Evolutionary conservation across 92 coral and sea anemone genomes (phyloP).

Genomic region (Siderastrea siderea): DNA sequence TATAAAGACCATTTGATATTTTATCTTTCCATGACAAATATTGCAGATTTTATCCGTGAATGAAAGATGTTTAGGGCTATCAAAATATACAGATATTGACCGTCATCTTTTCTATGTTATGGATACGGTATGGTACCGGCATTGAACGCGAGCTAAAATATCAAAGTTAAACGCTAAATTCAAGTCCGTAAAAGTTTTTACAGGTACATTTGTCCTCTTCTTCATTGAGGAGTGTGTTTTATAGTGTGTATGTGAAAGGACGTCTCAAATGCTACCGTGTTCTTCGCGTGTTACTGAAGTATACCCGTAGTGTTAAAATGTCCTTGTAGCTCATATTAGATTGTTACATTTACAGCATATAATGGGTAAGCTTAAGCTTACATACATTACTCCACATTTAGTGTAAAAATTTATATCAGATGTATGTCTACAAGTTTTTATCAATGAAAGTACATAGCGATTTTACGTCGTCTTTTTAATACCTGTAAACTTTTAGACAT

Average conservation of each 20-base stretch:
- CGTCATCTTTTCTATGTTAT: neutral
- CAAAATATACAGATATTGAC: slow-evolving; percentile 24
- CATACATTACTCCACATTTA: neutral
- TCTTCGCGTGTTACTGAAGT: neutral
- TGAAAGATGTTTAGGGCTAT: slow-evolving; percentile 6
- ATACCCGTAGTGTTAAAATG: too few species aligned
- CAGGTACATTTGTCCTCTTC: neutral
- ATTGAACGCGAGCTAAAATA: neutral
- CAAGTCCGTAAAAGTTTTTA: neutral
- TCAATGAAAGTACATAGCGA: neutral
- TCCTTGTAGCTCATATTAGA: too few species aligned
- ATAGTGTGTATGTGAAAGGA: neutral
- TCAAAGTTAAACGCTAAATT: neutral
- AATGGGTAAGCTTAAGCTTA: too few species aligned
- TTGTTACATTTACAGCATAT: neutral
- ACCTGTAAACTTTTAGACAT: slow-evolving; percentile 4
- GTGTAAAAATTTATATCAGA: slow-evolving; percentile 13
- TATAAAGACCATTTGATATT: neutral
- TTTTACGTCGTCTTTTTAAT: neutral
- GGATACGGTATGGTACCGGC: neutral
- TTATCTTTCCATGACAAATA: slow-evolving; percentile 5
- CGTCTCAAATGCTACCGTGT: too few species aligned
- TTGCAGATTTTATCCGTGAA: slow-evolving; percentile 21
- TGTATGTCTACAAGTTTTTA: slow-evolving; percentile 16
- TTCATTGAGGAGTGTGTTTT: neutral